Conservation (phyloP, 2,797 vertebrate genomes). For the Hoplostethus atlanticus region DNA sequence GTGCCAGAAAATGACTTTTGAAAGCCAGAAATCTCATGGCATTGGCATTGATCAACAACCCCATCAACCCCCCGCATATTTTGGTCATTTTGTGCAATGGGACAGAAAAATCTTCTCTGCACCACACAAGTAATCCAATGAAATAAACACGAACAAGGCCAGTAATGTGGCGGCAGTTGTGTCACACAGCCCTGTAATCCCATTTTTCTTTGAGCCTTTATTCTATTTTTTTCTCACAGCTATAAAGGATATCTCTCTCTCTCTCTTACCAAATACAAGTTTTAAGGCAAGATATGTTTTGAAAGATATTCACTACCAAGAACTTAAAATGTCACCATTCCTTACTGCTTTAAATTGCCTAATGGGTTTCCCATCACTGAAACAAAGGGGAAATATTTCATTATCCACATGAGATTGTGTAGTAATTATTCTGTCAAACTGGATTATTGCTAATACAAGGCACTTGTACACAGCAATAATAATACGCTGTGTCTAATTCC, state of each 20-base stretch:
- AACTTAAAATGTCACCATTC: conserved; percentile 42
- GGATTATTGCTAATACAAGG: conserved; percentile 64
- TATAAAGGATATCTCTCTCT: conserved; percentile 1
- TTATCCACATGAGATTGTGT: conserved; percentile 50
- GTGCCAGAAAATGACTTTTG: neutral
- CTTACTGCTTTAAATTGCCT: conserved; percentile 45
- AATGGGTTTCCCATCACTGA: conserved; percentile 45
- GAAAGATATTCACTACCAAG: conserved; percentile 39
- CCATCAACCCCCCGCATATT: too few species aligned
- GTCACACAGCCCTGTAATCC: conserved; percentile 30
- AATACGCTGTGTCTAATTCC: conserved; percentile 61
- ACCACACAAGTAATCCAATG: neutral
- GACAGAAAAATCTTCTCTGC: conserved; percentile 1
- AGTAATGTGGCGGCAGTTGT: neutral
- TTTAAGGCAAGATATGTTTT: conserved; percentile 45
- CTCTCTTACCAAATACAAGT: conserved; percentile 4
- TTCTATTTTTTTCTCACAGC: conserved; percentile 6
- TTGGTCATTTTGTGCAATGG: neutral
- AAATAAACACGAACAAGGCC: neutral
- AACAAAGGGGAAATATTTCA: conserved; percentile 60
- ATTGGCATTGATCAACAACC: too few species aligned
- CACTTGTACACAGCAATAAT: conserved; percentile 49
- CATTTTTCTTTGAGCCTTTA: conserved; percentile 41
- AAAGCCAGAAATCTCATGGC: neutral
- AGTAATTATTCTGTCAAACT: conserved; percentile 75